A percentile compares a stretch with the other conserved stretches of the same genome.
phyloP scores from a whole-genome alignment of 2,888 invertebrate species.

The Ornithoptera alexandrae region DNA sequence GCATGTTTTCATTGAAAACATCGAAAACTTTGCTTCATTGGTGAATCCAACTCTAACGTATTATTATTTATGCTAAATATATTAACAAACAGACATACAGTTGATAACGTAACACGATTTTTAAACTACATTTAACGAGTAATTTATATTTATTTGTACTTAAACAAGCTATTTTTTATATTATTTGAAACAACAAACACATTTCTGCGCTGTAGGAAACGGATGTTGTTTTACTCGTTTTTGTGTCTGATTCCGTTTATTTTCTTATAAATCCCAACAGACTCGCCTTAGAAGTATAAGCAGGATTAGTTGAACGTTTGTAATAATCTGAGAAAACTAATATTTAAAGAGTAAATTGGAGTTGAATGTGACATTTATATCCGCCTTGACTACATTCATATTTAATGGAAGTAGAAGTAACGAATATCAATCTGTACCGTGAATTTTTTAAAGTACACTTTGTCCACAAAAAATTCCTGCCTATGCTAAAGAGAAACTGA shows the following conservation, averaged over 20 bases:
- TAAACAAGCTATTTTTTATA: conserved; percentile 29
- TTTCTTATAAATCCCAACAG: conserved; percentile 50
- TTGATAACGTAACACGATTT: background rate
- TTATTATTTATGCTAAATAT: background rate
- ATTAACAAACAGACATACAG: background rate
- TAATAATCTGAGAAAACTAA: background rate
- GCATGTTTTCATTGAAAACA: no score
- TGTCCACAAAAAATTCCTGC: no score
- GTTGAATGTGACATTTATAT: background rate
- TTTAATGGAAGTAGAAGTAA: no score
- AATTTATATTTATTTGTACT: background rate
- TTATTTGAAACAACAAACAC: conserved; percentile 53
- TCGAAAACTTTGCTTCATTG: no score
- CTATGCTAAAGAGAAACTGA: no score
- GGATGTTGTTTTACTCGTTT: conserved; percentile 64
- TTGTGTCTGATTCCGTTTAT: conserved; percentile 46
- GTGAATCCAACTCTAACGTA: no score
- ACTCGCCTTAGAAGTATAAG: conserved; percentile 34
- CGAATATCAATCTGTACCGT: no score
- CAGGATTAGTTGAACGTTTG: background rate
- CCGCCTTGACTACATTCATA: background rate
- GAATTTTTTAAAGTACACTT: no score
- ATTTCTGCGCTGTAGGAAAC: conserved; percentile 60
- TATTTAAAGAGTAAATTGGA: background rate
- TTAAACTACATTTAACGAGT: background rate